phyloP scores from a whole-genome alignment of 2,113 vertebrate genomes.

The Prionailurus bengalensis region DNA sequence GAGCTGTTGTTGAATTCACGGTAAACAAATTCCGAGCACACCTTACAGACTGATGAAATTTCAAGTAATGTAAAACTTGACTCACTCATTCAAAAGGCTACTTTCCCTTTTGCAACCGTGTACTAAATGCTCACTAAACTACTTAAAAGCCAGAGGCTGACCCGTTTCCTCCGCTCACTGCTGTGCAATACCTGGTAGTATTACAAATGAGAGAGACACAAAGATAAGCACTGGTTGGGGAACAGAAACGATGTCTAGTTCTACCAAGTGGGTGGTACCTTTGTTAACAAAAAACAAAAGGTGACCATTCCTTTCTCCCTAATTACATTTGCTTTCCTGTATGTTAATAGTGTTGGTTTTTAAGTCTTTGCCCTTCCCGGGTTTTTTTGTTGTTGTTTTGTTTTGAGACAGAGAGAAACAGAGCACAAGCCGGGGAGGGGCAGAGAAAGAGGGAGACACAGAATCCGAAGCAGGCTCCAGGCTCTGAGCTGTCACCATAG shows the following conservation, averaged over 20 bases:
- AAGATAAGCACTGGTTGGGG: conserved; percentile 53
- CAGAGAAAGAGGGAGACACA: no score
- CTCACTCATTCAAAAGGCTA: not conserved
- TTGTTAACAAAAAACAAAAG: conserved; percentile 32
- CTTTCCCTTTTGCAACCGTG: conserved; percentile 57
- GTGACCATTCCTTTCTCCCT: not conserved
- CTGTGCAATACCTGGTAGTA: conserved; percentile 45
- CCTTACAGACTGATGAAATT: conserved; percentile 18
- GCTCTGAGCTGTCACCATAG: no score
- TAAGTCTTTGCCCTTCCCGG: conserved; percentile 38
- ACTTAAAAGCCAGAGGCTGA: conserved; percentile 58
- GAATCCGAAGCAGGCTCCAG: no score
- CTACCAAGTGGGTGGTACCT: conserved; percentile 4
- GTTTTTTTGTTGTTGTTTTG: no score
- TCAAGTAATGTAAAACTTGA: conserved; percentile 25
- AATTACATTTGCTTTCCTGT: conserved; percentile 58
- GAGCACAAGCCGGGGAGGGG: no score
- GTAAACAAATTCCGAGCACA: conserved; percentile 44
- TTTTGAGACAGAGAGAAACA: no score
- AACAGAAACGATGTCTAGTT: conserved; percentile 52
- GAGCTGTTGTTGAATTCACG: conserved; percentile 38
- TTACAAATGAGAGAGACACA: conserved; percentile 58
- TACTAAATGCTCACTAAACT: conserved; percentile 42
- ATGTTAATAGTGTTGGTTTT: conserved; percentile 48
- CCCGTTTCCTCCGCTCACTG: conserved; percentile 75